These are phyloP conservation scores for Poecilia picta DNA, from an alignment of 2,797 vertebrate species.

Conservation along the genomic window DNA sequence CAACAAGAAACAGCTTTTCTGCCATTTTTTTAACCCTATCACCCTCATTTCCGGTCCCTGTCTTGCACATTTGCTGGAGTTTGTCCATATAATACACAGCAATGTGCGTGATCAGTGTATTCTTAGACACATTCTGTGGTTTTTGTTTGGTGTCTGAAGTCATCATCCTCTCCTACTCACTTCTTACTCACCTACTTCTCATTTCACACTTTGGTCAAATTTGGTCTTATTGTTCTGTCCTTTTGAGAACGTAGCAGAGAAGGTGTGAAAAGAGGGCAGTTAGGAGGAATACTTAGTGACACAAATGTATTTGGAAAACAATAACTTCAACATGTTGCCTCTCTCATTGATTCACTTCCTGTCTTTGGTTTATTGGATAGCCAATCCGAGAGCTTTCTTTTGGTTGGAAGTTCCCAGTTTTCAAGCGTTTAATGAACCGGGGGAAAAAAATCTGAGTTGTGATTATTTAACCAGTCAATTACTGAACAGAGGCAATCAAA, in stretches of 20 bases:
- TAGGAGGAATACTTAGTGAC: neutral
- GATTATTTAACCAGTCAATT: neutral
- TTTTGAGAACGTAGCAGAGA: neutral
- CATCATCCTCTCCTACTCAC: slow-evolving; percentile 5
- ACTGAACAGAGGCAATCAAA: neutral
- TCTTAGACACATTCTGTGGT: slow-evolving; percentile 5
- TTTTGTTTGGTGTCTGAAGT: neutral
- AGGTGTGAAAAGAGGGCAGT: neutral
- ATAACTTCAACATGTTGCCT: neutral
- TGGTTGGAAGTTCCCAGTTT: neutral
- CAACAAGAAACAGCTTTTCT: slow-evolving; percentile 66
- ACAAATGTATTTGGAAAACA: neutral
- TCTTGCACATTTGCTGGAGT: slow-evolving; percentile 29
- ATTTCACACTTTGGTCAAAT: slow-evolving; percentile 8
- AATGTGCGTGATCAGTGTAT: slow-evolving; percentile 11
- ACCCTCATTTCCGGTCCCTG: slow-evolving; percentile 33
- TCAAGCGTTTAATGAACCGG: neutral
- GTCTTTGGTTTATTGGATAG: neutral
- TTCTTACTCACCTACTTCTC: neutral
- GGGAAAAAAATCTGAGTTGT: neutral
- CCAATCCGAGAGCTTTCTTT: neutral
- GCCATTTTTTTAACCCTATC: slow-evolving; percentile 47
- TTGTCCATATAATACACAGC: slow-evolving; percentile 2
- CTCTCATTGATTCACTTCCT: neutral
- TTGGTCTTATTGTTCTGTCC: slow-evolving; percentile 7